Percentiles rank a stretch among this genome's conserved stretches.
Evolutionary conservation across 2,113 vertebrate species (phyloP).

Genomic region (Tyto alba): DNA sequence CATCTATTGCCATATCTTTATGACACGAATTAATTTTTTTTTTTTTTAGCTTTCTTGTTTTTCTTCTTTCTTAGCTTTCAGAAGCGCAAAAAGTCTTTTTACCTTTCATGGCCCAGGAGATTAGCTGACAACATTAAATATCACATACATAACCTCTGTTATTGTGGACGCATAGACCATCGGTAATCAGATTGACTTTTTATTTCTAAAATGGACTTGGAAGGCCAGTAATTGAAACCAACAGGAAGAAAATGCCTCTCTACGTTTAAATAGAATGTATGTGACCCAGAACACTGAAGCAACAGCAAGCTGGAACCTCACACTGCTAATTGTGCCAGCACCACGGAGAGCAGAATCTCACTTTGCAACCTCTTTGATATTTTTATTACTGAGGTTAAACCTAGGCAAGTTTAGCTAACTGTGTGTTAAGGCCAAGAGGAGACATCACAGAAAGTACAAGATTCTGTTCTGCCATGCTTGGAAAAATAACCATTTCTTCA

Average conservation of each 20-base stretch:
- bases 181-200: background rate
- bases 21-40: no score
- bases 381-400: slow-evolving; percentile 1
- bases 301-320: background rate
- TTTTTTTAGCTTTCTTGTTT: background rate
- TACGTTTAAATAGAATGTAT: background rate
- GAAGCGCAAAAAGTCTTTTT: background rate
- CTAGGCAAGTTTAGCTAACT: background rate
- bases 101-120: background rate
- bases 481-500: background rate
- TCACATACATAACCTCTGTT: background rate
- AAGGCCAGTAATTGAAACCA: background rate
- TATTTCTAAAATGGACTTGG: background rate
- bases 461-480: background rate
- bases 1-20: background rate
- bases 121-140: background rate
- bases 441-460: background rate
- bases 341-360: background rate
- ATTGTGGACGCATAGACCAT: background rate
- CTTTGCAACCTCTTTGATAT: background rate
- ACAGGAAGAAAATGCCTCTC: background rate
- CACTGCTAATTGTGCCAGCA: background rate
- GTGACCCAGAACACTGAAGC: background rate
- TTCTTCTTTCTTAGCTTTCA: background rate
- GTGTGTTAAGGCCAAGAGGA: background rate